phyloP scores from a whole-genome alignment of 2,113 vertebrate species.

The Daboia siamensis region DNA sequence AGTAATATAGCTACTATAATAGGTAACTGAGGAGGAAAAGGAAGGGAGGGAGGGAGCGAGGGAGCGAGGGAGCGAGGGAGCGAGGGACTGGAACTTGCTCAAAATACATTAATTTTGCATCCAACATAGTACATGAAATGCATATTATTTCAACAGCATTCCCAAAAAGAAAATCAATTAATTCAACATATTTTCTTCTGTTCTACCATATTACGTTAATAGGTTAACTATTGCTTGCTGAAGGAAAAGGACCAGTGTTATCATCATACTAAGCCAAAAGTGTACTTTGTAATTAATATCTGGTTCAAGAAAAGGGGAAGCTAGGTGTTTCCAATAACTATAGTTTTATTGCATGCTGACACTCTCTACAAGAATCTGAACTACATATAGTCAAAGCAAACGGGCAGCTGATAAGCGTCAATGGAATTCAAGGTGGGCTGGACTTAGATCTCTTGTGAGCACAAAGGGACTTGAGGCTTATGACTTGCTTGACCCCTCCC shows the following conservation, averaged over 20 bases:
- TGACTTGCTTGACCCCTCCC: no score
- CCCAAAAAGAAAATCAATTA: constrained; percentile 54
- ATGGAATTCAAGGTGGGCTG: no score
- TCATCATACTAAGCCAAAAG: neutral
- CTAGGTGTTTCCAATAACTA: no score
- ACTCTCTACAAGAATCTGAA: no score
- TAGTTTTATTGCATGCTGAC: no score
- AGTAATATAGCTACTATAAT: constrained; percentile 15
- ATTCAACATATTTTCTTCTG: constrained; percentile 57
- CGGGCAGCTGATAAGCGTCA: no score
- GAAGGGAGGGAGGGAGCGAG: neutral
- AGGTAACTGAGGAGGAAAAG: constrained; percentile 37
- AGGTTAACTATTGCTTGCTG: constrained; percentile 36
- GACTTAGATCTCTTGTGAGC: no score
- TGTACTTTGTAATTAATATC: constrained; percentile 2
- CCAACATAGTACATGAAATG: constrained; percentile 60
- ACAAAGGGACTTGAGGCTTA: no score
- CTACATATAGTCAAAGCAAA: no score
- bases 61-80: neutral
- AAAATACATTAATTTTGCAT: constrained; percentile 40
- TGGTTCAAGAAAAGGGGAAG: no score
- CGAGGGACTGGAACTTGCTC: constrained; percentile 24
- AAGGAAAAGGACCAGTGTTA: constrained; percentile 40
- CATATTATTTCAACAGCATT: constrained; percentile 49
- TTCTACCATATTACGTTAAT: constrained; percentile 56